Base-by-base conservation (phyloP, 2,113 vertebrate genomes). In the Lanius ludovicianus region DNA sequence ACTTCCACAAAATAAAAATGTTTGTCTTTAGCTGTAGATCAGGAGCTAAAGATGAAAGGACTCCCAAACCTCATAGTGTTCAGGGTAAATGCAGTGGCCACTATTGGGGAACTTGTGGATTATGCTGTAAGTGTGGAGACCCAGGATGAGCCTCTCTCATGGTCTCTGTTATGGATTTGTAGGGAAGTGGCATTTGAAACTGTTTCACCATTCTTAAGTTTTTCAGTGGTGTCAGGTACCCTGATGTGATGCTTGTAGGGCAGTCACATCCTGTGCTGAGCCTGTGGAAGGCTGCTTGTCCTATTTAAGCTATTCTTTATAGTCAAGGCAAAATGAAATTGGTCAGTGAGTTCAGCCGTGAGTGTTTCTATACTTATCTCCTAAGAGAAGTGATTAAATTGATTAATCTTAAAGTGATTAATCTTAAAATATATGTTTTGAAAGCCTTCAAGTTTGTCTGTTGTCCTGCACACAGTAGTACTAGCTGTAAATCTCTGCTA, bases 121-220 rank as follows among this genome's bases (percentile, higher is more conserved):
- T 84, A 24, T 44, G 13, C 49, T 74, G 9, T 37, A 31, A 57
- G 16, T 1, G 0, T 0, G 2, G 47, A 57, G 47, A 46, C 28
- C 23, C 0, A 1, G 5, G 35, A 59, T 86, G n/a, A 55, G 22
- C n/a, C n/a, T 67, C 33, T 73, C 33, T 52, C 9, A 1, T 11
- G 47, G 65, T 37, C 41, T 68, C 15, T 63, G 9, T 28, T 80
- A 8, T 1, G 37, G 63, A 11, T 50, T 42, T 21, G 9, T 71
- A 24, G 49, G 17, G 46, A 55, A 70, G 22, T 16, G n/a, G 27
- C 1, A 1, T 71, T 71, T 79, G 47, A 71, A 92, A 44, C 13
- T 33, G 0, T 77, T 82, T 60, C 2, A 9, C 7, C 15, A 2
- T 47, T 65, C 15, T 65, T 3, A 12, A 3, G 35, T 41, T 57